These are phyloP conservation scores for Spodoptera picta DNA, from an alignment of 2,888 invertebrate genomes.

Conservation along the genomic window DNA sequence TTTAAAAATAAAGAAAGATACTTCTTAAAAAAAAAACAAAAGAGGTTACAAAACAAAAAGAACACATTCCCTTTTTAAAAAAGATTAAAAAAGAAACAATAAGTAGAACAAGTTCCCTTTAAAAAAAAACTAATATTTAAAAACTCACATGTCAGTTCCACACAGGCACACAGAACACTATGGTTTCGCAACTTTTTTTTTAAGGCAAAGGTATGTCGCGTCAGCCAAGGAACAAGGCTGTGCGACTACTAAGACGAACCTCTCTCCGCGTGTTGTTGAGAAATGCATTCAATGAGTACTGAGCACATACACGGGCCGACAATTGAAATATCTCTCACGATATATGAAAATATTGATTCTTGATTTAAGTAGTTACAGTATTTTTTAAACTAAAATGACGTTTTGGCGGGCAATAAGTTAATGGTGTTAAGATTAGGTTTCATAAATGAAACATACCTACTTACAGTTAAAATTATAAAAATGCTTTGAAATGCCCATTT, in stretches of 20 bases:
- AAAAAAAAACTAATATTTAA: not conserved
- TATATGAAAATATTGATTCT: too few relatives aligned
- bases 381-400: too few relatives aligned
- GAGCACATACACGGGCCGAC: constrained; percentile 30
- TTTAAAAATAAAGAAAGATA: constrained; percentile 1
- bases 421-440: too few relatives aligned
- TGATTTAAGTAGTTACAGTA: too few relatives aligned
- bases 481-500: too few relatives aligned
- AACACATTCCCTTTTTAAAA: not conserved
- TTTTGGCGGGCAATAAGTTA: too few relatives aligned
- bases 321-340: constrained; percentile 18
- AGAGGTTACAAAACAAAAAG: constrained; percentile 8
- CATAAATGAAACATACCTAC: too few relatives aligned
- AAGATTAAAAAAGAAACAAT: too few relatives aligned
- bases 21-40: constrained; percentile 1
- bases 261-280: constrained; percentile 71
- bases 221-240: constrained; percentile 57
- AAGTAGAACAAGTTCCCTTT: not conserved
- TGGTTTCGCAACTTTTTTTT: constrained; percentile 52
- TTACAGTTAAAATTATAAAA: too few relatives aligned
- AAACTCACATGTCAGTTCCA: constrained; percentile 54
- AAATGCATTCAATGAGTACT: constrained; percentile 62
- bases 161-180: constrained; percentile 56
- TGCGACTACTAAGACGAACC: constrained; percentile 68
- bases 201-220: constrained; percentile 52